Evolutionary conservation across 2,888 invertebrate genomes (phyloP), one percentile per base, ranked within the genome.

Genomic region (Drosophila greeni): DNA sequence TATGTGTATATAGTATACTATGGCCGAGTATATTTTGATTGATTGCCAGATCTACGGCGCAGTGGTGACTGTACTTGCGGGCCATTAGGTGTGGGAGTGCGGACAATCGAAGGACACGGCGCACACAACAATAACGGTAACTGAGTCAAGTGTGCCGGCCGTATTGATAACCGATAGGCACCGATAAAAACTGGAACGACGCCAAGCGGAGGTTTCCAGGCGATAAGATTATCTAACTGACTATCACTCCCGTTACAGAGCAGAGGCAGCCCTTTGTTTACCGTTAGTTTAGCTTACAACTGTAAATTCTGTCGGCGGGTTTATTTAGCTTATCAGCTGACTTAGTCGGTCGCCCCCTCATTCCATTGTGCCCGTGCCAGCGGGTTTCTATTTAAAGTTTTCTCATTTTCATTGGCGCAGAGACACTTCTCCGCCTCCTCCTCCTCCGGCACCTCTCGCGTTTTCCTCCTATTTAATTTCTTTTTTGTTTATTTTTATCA

Each of bases 401-500:
- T 66, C 42, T 57, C 34, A 31, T 66, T 67, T 66, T 66, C 66
- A 67, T 66, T 66, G 66, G 66, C 66, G 68, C 64, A 54, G 66
- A 65, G 45, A 59, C 45, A 66, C 59, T 52, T 51, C 33, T 39
- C 29, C 53, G 4, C 29, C 23, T 16, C 42, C 18, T 29, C n/a
- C 26, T 29, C 9, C 29, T 20, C 20, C 20, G 3, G 2, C 16
- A 29, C 36, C 23, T 16, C 11, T 26, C 42, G 54, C 36, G 54
- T 8, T 45, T 47, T 45, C 34, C 55, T 37, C 47, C 40, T 49
- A 59, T 60, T 24, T 60, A 55, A 47, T 47, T 47, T 18, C 9
- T 31, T 45, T 20, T 71, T 75, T 83, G 66, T 75, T 77, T 81
- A 83, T 83, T 78, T 73, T 83, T 83, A 73, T 78, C 75, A 83